Percentiles rank a stretch among this genome's conserved stretches.
These are phyloP conservation scores for Orgyia antiqua DNA, from an alignment of 2,888 invertebrate genomes.

Conservation along the genomic window DNA sequence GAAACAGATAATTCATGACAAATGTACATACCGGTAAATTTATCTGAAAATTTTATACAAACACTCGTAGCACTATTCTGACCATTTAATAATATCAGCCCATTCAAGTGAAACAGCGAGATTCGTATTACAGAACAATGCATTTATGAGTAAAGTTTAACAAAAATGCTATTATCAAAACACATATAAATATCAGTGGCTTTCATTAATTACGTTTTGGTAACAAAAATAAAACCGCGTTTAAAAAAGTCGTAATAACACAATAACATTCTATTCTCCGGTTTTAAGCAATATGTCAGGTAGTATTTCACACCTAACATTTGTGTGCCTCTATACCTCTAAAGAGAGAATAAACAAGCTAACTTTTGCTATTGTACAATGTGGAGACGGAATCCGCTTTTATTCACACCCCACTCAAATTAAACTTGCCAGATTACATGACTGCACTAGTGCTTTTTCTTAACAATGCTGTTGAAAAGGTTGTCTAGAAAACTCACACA, in stretches of 20 bases:
- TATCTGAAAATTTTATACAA: too few species aligned
- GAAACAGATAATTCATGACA: too few species aligned
- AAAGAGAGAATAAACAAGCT: conserved; percentile 61
- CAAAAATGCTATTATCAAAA: too few species aligned
- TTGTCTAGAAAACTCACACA: neutral
- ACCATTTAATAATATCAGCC: too few species aligned
- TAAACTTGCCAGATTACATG: conserved; percentile 49
- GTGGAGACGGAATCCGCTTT: conserved; percentile 35
- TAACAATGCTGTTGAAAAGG: conserved; percentile 25
- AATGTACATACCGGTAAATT: too few species aligned
- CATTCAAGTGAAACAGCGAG: too few species aligned
- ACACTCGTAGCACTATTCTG: too few species aligned
- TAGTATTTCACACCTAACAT: conserved; percentile 49
- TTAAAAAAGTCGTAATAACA: conserved; percentile 24
- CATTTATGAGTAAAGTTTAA: too few species aligned
- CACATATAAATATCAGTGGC: too few species aligned
- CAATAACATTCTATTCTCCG: conserved; percentile 19
- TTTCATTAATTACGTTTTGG: too few species aligned
- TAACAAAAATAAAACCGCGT: too few species aligned
- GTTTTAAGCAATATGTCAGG: conserved; percentile 38
- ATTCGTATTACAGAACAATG: too few species aligned
- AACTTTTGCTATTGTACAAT: conserved; percentile 60
- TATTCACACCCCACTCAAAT: conserved; percentile 43
- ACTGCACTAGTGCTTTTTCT: conserved; percentile 25
- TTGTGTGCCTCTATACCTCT: conserved; percentile 47